Evolutionary conservation across 1,140 invertebrate genomes (phyloP).

Genomic region (Theocolax elegans): DNA sequence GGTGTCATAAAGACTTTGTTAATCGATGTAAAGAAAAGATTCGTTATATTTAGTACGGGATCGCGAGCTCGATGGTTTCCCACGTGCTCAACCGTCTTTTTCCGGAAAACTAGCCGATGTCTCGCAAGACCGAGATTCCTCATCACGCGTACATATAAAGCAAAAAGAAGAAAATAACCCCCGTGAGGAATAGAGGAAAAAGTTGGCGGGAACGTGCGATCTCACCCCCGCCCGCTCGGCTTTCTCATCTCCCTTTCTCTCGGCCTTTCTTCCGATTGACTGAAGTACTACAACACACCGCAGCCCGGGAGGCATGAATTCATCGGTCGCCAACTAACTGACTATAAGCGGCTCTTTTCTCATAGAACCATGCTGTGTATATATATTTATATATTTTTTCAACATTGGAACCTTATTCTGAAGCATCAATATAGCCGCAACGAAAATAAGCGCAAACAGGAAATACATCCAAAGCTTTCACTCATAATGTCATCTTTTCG

Average conservation of each 20-base stretch:
- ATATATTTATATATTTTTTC: not conserved
- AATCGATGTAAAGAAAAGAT: constrained; percentile 25
- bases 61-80: constrained; percentile 13
- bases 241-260: not conserved
- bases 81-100: constrained; percentile 18
- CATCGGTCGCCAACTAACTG: not conserved
- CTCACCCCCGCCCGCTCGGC: not conserved
- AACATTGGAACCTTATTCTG: not conserved
- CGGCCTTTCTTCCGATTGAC: constrained; percentile 1
- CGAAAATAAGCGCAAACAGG: not conserved
- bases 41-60: constrained; percentile 3
- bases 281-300: constrained; percentile 19
- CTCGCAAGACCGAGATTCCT: constrained; percentile 15
- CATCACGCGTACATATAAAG: constrained; percentile 7
- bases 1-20: not conserved
- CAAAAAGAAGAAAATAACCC: not conserved
- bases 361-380: not conserved
- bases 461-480: too few species aligned
- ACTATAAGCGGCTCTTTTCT: constrained; percentile 21
- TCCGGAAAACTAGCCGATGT: constrained; percentile 5
- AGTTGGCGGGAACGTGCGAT: constrained; percentile 22
- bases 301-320: constrained; percentile 1
- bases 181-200: constrained; percentile 5
- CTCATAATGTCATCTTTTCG: too few species aligned
- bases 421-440: constrained; percentile 20